Evolutionary conservation across 2,113 vertebrate species (phyloP).

Genomic region (Anseranas semipalmata): DNA sequence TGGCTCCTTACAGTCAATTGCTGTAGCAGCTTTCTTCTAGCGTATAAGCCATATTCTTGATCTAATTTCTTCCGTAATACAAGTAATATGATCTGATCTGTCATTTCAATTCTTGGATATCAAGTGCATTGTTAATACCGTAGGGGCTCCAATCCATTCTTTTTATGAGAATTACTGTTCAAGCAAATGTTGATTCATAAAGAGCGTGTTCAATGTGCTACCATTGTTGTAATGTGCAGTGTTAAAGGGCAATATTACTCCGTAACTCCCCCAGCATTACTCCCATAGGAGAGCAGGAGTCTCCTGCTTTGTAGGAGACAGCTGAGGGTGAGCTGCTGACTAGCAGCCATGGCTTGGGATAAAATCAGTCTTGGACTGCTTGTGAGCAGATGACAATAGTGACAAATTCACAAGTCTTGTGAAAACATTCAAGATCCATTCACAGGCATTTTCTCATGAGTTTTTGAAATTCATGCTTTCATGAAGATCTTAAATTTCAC

Average conservation of each 20-base stretch:
- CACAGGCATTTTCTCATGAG: not conserved
- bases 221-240: accelerated
- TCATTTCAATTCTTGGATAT: not conserved
- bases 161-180: not conserved
- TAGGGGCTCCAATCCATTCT: not conserved
- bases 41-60: accelerated
- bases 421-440: not conserved
- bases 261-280: not conserved
- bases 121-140: not conserved
- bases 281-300: no score
- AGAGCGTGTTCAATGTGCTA: accelerated
- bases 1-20: not conserved
- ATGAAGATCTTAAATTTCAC: conserved; percentile 22
- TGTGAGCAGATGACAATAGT: not conserved
- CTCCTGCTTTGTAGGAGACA: not conserved
- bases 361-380: not conserved
- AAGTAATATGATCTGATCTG: not conserved
- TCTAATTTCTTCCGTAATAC: not conserved
- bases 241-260: not conserved
- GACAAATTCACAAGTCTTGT: not conserved
- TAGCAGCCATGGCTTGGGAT: not conserved
- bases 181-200: not conserved
- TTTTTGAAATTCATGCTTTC: not conserved
- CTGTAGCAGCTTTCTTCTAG: not conserved
- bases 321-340: not conserved